Percentiles rank a stretch among this genome's conserved stretches.
Conservation (phyloP, 2,888 invertebrate species). For the Temnothorax ravouxi region DNA sequence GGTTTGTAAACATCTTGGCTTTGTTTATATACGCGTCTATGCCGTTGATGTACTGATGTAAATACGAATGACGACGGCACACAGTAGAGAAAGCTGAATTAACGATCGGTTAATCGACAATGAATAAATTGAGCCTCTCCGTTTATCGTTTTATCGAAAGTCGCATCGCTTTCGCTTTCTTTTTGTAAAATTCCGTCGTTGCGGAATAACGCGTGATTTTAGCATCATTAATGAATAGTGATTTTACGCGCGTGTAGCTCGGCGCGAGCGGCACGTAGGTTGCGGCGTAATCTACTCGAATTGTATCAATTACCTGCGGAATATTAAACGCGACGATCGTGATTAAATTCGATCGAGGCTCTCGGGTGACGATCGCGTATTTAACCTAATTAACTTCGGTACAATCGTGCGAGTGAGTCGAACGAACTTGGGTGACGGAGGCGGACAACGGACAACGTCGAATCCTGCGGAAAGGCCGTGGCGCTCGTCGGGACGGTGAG, state of each 20-base stretch:
- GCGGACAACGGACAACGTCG: too few species aligned
- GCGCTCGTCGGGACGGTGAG: neutral
- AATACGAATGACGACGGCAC: neutral
- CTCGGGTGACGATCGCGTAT: slow-evolving; percentile 59
- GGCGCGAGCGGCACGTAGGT: slow-evolving; percentile 58
- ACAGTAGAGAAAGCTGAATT: neutral
- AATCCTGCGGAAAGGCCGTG: neutral
- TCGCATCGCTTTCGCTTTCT: neutral
- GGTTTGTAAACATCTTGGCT: neutral
- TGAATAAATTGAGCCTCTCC: neutral
- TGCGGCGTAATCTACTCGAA: slow-evolving; percentile 61
- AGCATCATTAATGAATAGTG: neutral
- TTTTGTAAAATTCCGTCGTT: neutral
- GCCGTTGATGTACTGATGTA: neutral
- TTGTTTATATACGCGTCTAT: neutral
- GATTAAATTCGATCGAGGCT: slow-evolving; percentile 67
- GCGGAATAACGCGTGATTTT: neutral
- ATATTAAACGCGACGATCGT: slow-evolving; percentile 65
- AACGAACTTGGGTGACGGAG: slow-evolving; percentile 13
- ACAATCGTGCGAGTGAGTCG: slow-evolving; percentile 31
- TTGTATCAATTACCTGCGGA: slow-evolving; percentile 72
- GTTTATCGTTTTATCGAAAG: neutral
- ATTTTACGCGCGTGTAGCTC: neutral
- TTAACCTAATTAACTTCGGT: slow-evolving; percentile 73
- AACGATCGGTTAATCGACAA: neutral